A percentile compares a stretch with the other conserved stretches of the same genome.
Evolutionary conservation across 1,140 invertebrate genomes (phyloP).

Genomic region (Semibalanus balanoides): DNA sequence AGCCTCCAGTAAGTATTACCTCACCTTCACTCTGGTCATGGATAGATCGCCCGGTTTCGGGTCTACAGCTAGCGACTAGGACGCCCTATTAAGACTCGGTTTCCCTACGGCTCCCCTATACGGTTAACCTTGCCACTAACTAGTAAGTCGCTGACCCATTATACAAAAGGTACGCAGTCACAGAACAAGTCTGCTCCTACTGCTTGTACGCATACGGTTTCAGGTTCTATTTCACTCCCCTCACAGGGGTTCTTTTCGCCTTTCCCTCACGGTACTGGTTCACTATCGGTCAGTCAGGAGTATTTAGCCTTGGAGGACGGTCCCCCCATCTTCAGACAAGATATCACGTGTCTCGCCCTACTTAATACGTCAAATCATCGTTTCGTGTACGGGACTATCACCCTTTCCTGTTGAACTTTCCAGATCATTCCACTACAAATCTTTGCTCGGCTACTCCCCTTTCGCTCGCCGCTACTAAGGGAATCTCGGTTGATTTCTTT

Average conservation of each 20-base stretch:
- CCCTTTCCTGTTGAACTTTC: conserved; percentile 22
- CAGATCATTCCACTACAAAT: conserved; percentile 18
- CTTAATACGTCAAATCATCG: conserved; percentile 17
- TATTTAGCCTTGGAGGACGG: conserved; percentile 31
- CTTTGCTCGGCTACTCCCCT: conserved; percentile 20
- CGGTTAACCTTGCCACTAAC: conserved; percentile 25
- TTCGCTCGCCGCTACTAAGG: conserved; percentile 27
- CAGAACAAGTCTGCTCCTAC: conserved; percentile 22
- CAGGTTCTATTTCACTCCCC: conserved; percentile 29
- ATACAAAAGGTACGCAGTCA: conserved; percentile 30
- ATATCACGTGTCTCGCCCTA: conserved; percentile 27
- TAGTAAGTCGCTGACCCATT: conserved; percentile 29
- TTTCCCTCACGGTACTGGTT: conserved; percentile 28
- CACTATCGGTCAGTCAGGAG: conserved; percentile 30
- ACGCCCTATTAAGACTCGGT: conserved; percentile 29
- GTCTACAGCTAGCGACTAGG: conserved; percentile 25
- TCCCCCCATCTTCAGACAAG: conserved; percentile 26
- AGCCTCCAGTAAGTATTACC: conserved; percentile 26
- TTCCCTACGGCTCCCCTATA: conserved; percentile 25
- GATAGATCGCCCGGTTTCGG: conserved; percentile 29
- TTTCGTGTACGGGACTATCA: conserved; percentile 24
- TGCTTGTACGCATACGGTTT: conserved; percentile 27
- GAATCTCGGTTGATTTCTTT: conserved; percentile 26
- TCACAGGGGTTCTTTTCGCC: conserved; percentile 26
- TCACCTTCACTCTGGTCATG: conserved; percentile 27